Evolutionary conservation across 2,113 vertebrate species (phyloP).

Genomic region (Psilopogon haemacephalus): DNA sequence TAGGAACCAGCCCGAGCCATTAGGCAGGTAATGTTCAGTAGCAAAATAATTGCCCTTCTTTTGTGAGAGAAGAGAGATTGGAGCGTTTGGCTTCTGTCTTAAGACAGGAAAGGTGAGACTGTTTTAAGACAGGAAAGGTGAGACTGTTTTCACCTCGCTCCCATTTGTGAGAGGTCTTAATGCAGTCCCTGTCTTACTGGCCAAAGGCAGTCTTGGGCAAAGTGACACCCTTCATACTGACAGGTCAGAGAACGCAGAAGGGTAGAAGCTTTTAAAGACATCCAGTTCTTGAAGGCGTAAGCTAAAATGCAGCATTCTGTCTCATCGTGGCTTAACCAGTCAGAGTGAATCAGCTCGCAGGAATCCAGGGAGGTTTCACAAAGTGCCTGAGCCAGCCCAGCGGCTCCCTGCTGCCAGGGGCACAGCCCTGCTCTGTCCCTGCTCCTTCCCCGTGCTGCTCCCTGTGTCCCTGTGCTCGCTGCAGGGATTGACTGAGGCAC

Average conservation of each 20-base stretch:
- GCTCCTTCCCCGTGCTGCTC: rapidly evolving
- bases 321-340: not conserved
- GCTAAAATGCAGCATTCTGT: not conserved
- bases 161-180: not conserved
- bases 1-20: not conserved
- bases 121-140: not conserved
- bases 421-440: not conserved
- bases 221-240: not conserved
- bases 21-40: not conserved
- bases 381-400: not conserved
- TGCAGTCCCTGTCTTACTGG: not conserved
- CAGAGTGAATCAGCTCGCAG: not conserved
- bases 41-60: not conserved
- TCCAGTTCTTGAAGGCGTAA: not conserved
- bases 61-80: not conserved
- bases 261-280: not conserved
- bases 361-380: not conserved
- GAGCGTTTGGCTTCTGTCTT: not conserved
- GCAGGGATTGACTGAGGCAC: not conserved
- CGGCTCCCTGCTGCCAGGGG: not conserved
- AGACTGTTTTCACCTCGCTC: rapidly evolving
- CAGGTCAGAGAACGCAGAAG: not conserved
- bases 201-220: not conserved
- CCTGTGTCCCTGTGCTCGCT: rapidly evolving
- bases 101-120: not conserved